These are phyloP conservation scores for Muntiacus muntjak DNA, from an alignment of 2,113 vertebrate species.

Conservation along the genomic window DNA sequence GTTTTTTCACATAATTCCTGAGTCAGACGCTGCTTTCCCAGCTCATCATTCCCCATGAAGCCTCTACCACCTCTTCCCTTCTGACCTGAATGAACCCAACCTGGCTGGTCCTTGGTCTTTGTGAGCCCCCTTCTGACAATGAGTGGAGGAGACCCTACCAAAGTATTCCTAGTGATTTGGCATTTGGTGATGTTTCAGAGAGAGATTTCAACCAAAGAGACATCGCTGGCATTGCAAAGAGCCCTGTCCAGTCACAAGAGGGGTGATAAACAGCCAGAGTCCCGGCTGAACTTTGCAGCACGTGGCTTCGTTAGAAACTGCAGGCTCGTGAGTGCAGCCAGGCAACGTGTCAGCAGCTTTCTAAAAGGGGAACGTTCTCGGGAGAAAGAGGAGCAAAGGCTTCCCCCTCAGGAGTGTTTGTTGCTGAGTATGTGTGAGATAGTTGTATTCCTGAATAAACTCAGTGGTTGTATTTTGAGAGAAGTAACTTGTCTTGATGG, in stretches of 20 bases:
- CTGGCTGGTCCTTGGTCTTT: neutral
- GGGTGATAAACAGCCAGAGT: too few relatives aligned
- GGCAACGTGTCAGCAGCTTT: neutral
- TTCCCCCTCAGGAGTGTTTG: accelerated
- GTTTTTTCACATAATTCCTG: neutral
- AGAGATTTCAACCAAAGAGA: neutral
- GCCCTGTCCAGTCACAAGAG: neutral
- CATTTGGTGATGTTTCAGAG: neutral
- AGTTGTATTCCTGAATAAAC: neutral
- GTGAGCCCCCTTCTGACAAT: neutral
- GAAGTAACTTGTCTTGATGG: neutral
- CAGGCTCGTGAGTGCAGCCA: accelerated
- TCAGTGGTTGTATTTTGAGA: neutral
- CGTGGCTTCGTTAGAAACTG: neutral
- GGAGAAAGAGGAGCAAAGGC: neutral
- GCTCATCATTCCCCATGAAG: neutral
- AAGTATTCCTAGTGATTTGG: neutral
- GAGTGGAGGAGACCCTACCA: neutral
- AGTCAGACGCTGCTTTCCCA: neutral
- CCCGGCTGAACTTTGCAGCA: neutral
- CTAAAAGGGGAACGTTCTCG: too few relatives aligned
- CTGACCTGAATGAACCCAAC: neutral
- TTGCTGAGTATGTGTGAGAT: neutral
- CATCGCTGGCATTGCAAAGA: too few relatives aligned
- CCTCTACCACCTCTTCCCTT: neutral